Evolutionary conservation across 53 echinoderm and acorn worm species (phyloP).

Genomic region (Mesocentrotus franciscanus): DNA sequence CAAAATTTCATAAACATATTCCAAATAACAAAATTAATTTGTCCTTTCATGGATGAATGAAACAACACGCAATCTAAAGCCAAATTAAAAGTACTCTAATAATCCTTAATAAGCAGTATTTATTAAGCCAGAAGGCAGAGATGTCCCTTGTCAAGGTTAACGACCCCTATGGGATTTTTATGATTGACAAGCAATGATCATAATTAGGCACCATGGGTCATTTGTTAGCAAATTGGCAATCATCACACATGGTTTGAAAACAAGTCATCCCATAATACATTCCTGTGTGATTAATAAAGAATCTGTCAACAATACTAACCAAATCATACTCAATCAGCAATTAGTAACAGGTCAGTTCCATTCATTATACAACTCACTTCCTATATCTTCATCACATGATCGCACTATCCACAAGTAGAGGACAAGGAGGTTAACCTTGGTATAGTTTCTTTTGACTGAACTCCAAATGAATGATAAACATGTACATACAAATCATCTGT

Average conservation of each 20-base stretch:
- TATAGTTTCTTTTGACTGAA: too few species aligned
- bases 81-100: neutral
- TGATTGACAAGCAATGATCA: constrained; percentile 7
- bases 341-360: constrained; percentile 30
- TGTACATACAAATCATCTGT: too few species aligned
- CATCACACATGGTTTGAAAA: constrained; percentile 46
- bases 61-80: neutral
- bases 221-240: constrained; percentile 48
- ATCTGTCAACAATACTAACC: neutral
- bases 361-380: neutral
- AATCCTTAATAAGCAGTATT: neutral
- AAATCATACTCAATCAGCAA: neutral
- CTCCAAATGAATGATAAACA: too few species aligned
- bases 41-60: neutral
- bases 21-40: too few species aligned
- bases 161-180: neutral
- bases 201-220: constrained; percentile 29
- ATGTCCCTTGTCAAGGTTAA: constrained; percentile 2
- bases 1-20: too few species aligned
- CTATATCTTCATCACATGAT: neutral
- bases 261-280: constrained; percentile 1
- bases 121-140: neutral
- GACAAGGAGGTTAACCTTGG: neutral
- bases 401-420: neutral
- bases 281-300: constrained; percentile 31